Percentiles rank a stretch among this genome's conserved stretches.
Conservation (phyloP, 2,797 vertebrate species). For the Epinephelus coioides region DNA sequence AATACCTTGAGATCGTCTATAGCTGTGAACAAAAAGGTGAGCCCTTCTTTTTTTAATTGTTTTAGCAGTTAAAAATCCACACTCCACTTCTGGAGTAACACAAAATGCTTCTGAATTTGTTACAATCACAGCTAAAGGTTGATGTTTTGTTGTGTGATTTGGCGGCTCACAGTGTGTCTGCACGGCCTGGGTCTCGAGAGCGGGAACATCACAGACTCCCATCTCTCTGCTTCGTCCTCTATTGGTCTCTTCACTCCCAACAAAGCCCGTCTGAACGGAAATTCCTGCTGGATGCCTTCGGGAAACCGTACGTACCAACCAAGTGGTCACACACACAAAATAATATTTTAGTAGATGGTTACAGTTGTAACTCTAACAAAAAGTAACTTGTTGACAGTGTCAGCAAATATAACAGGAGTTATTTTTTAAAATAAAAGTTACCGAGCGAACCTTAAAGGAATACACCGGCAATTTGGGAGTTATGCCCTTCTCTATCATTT, state of each 20-base stretch:
- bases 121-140: neutral
- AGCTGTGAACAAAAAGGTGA: constrained; percentile 87
- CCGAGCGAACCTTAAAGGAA: too few relatives aligned
- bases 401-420: too few relatives aligned
- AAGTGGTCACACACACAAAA: neutral
- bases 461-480: too few relatives aligned
- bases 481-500: too few relatives aligned
- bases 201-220: constrained; percentile 77
- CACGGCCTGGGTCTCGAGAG: constrained; percentile 84
- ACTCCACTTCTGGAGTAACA: neutral
- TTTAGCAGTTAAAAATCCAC: neutral
- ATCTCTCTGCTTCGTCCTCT: constrained; percentile 85
- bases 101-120: neutral
- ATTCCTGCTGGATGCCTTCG: constrained; percentile 87
- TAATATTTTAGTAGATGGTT: neutral
- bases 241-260: constrained; percentile 47
- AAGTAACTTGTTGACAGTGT: too few relatives aligned
- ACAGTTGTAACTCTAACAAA: neutral
- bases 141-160: neutral
- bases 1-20: constrained; percentile 86
- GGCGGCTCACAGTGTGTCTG: constrained; percentile 82
- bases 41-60: neutral
- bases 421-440: too few relatives aligned
- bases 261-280: constrained; percentile 80
- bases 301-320: constrained; percentile 63